A percentile compares a stretch with the other conserved stretches of the same genome.
phyloP scores from a whole-genome alignment of 2,888 invertebrate genomes.

The Cheilosia soror region DNA sequence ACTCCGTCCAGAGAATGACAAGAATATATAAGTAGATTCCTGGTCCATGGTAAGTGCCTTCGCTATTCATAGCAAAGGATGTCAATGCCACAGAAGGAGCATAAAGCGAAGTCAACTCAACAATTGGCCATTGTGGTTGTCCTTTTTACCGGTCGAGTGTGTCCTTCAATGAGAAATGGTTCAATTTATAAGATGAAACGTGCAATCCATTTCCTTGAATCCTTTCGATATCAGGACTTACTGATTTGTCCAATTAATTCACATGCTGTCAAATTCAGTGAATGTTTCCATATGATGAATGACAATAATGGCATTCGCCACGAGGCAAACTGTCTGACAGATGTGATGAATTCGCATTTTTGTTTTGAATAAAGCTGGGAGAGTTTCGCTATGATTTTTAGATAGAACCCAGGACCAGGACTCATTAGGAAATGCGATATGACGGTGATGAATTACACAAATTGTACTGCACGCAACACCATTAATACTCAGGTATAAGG shows the following conservation, averaged over 20 bases:
- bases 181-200: neutral
- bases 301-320: too few relatives aligned
- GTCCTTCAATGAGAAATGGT: constrained; percentile 1
- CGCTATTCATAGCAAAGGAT: constrained; percentile 1
- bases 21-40: neutral
- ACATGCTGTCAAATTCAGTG: too few relatives aligned
- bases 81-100: neutral
- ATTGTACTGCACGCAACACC: too few relatives aligned
- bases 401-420: too few relatives aligned
- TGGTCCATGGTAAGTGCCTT: constrained; percentile 13
- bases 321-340: too few relatives aligned
- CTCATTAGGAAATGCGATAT: too few relatives aligned
- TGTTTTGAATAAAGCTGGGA: too few relatives aligned
- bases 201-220: neutral
- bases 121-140: constrained; percentile 14
- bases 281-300: too few relatives aligned
- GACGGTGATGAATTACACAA: too few relatives aligned
- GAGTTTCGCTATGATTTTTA: too few relatives aligned
- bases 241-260: neutral
- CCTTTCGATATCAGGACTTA: neutral
- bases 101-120: constrained; percentile 2
- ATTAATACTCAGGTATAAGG: too few relatives aligned
- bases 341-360: too few relatives aligned
- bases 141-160: neutral
- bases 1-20: constrained; percentile 17